Percentiles rank a stretch among this genome's conserved stretches.
These are phyloP conservation scores for Lophura nycthemera DNA, from an alignment of 2,113 vertebrate species.

Conservation along the genomic window DNA sequence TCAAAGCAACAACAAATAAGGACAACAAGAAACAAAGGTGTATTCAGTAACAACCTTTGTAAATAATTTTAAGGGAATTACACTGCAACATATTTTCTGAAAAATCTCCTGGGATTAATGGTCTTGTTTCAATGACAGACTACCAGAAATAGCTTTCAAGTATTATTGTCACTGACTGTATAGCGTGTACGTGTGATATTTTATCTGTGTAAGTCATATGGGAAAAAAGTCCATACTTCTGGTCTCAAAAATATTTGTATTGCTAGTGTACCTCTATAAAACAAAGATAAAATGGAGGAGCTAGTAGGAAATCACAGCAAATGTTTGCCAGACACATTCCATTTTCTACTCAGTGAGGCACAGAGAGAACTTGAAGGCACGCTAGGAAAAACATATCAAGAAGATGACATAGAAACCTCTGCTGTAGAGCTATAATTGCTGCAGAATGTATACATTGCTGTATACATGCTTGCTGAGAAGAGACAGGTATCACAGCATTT, in stretches of 20 bases:
- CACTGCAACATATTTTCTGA: not conserved
- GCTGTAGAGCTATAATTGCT: not conserved
- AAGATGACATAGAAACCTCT: not conserved
- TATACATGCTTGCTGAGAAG: not conserved
- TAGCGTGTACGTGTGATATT: not conserved
- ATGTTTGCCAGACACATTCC: not conserved
- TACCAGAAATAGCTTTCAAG: not conserved
- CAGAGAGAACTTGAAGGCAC: not conserved
- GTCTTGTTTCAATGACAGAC: not conserved
- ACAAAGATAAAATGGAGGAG: not conserved
- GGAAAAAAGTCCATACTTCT: not conserved
- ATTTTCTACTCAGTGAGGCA: not conserved
- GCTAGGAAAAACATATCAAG: not conserved
- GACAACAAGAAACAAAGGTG: not conserved
- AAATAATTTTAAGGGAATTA: not conserved
- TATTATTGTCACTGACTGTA: not conserved
- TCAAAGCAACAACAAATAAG: not conserved
- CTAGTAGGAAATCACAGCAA: not conserved
- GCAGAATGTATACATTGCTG: not conserved
- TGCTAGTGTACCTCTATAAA: not conserved
- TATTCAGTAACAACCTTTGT: rapidly evolving
- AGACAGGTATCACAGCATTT: not conserved
- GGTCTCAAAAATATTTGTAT: not conserved
- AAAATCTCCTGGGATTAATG: not conserved
- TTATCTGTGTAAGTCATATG: not conserved